Base-by-base conservation (phyloP, 2,113 vertebrate genomes). In the Micromys minutus region DNA sequence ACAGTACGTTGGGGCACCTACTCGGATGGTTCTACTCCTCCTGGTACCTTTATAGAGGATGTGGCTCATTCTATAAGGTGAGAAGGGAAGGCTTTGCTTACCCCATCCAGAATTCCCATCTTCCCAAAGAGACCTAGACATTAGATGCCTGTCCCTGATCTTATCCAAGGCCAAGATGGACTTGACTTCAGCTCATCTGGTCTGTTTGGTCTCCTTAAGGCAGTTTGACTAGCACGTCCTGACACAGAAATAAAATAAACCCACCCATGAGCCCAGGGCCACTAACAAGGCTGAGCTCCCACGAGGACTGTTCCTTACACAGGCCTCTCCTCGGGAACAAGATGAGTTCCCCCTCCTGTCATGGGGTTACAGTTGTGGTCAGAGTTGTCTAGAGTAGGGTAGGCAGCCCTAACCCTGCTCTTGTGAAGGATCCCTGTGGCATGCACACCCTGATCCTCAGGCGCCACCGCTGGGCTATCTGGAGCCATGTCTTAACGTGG, bases 61-160 rank as follows among this genome's bases (percentile, higher is more conserved):
- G 39, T 0, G 13, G 26, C 67, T 9, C 21, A 29, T 4, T 86
- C 29, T 57, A 52, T 7, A 19, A 50, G 13, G 36, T 7, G 36
- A 22, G 34, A 9, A 3, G 5, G 6, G 22, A 3, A 59, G 39
- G 2, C 13, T 3, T 0, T 10, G 0, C 2, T 65, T 1, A 75
- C 34, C 22, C 22, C 15, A 31, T 1, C 26, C 21, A 2, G 31
- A 0, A 0, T 24, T 39, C 26, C 3, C 24, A 1, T 29, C 12
- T 6, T 26, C 50, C 36, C 0, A 7, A n/a, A 45, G 81, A 9
- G 45, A 21, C 39, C 65, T 57, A 1, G 21, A 21, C 7, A 39
- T 65, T 21, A 9, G 5, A 55, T 3, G 31, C 7, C 0, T 7
- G 13, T n/a, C 69, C 19, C 0, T 16, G 8, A 19, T 39, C 34